Base-by-base conservation (phyloP, 1,140 invertebrate species). In the Drosophila cardini region DNA sequence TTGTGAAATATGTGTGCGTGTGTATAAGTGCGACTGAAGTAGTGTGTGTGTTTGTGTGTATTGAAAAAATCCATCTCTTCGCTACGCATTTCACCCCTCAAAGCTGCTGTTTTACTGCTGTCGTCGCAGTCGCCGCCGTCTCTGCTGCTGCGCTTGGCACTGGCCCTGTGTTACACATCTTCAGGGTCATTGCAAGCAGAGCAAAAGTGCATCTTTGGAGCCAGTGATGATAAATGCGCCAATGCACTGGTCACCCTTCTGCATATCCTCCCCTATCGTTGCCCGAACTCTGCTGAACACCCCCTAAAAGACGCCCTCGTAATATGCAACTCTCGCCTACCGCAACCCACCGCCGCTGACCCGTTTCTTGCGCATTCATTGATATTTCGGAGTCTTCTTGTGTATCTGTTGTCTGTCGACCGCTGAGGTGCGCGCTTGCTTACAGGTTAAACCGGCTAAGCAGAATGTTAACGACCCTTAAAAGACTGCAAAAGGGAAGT, bases 11-110 rank as follows among this genome's bases (percentile, higher is more conserved):
- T 82, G 52, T 86, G 42, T 46, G 60, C 78, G 65, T 43, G 34
- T 69, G 34, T 57, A 61, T 61, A 10, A 61, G 40, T 56, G 56
- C 45, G 50, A 30, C 61, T 50, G 34, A 56, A 71, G 38, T 30
- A 30, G 36, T 48, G 21, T 58, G 53, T 65, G 82, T 75, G 65
- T 57, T 45, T 73, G 80, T 64, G 80, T 72, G 78, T 86, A 71
- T 85, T 80, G 82, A 81, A 85, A 84, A 86, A 86, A 87, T 86
- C 83, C 86, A 86, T 86, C 82, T 86, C 76, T 86, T 86, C 72
- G 76, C 76, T 85, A 86, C 83, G 83, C 83, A 86, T 86, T 86
- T 89, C 83, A 86, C 84, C 84, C 83, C 84, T 76, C 76, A 79
- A 40, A 68, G 62, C 69, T 74, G 67, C 30, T 68, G 70, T 53